Base-by-base conservation (phyloP, 2,113 vertebrate genomes). In the Stercorarius parasiticus region DNA sequence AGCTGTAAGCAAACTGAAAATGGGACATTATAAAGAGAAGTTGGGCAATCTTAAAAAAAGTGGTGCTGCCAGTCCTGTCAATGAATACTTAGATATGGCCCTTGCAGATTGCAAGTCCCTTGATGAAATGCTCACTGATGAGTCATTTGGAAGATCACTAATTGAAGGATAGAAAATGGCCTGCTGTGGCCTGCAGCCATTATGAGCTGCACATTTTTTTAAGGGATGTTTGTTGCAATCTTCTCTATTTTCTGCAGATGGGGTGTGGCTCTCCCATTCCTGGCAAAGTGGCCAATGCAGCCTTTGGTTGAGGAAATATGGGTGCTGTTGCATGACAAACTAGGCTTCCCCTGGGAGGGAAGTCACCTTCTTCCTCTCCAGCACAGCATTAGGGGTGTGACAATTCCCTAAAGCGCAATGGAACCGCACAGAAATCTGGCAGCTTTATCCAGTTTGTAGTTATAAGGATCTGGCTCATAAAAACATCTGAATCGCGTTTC, bases 1-100 rank as follows among this genome's bases (percentile, higher is more conserved):
- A 92, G 76, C 77, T 82, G 72, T 61, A 67, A 95, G 79, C 64
- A 95, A 91, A 87, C 77, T 95, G 81, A 95, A 95, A 92, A 95
- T 88, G 22, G 73, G 77, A 78, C 38, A 56, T 95, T 93, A 91
- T 73, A 90, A 94, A 89, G 83, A 95, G 77, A 87, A 94, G 86
- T 97, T 94, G 86, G 72, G 94, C 83, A 95, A 96, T 76, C 77
- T 87, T 84, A 32, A 83, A 66, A 95, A 84, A 91, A 95, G 95
- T 70, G 62, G 97, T 79, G 81, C 88, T 97, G 96, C 94, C 88
- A 95, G 96, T 97, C 96, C 83, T 95, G 95, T 65, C 91, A 95
- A 79, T 92, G 86, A 92, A 50, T 89, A 87, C 49, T 89, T 91
- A 93, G 95, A 95, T 97, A 95, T 30, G 65, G 58, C 66, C 86